Base-by-base conservation (phyloP, 2,797 vertebrate genomes). In the Rhabdomys pumilio region DNA sequence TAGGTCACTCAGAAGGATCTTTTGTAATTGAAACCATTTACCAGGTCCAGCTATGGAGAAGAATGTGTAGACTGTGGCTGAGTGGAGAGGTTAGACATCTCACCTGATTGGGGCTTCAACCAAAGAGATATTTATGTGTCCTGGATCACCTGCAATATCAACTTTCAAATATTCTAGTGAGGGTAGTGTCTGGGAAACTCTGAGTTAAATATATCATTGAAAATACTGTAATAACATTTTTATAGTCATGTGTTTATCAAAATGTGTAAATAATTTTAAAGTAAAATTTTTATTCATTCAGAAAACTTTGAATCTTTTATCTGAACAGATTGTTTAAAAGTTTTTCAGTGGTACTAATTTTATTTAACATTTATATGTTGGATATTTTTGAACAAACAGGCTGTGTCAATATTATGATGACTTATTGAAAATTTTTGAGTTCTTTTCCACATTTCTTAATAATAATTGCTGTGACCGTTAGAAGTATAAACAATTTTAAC, bases 291-390 rank as follows among this genome's bases (percentile, higher is more conserved):
- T 87, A 57, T 24, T n/a, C 63, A 91, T 95, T 69, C 7, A 83
- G n/a, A 87, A 89, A 81, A 6, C 55, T 79, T 79, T 88, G 24
- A 81, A 72, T 72, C 44, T 65, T 4, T 17, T 82, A 77, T 84
- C 85, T 93, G 13, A 95, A 85, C 61, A 47, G 31, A 77, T 85
- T 19, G 4, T 73, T 95, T 93, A 61, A 91, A 97, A 72, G 9
- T 91, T 14, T 93, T 81, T 80, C 14, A 44, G 24, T 44, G 14
- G 26, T 31, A 44, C 59, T 13, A 44, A 31, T 63, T 83, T 63
- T 63, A 29, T 8, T 26, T 61, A 29, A 31, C 8, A 44, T 10
- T 63, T 19, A 31, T 84, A 34, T 44, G 15, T 20, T 84, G 31
- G n/a, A n/a, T 69, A 69, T 69, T 86, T 83, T 69, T 53, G 19